Percentiles rank a stretch among this genome's conserved stretches.
phyloP scores from a whole-genome alignment of 1,140 invertebrate genomes.

The Belonocnema kinseyi region DNA sequence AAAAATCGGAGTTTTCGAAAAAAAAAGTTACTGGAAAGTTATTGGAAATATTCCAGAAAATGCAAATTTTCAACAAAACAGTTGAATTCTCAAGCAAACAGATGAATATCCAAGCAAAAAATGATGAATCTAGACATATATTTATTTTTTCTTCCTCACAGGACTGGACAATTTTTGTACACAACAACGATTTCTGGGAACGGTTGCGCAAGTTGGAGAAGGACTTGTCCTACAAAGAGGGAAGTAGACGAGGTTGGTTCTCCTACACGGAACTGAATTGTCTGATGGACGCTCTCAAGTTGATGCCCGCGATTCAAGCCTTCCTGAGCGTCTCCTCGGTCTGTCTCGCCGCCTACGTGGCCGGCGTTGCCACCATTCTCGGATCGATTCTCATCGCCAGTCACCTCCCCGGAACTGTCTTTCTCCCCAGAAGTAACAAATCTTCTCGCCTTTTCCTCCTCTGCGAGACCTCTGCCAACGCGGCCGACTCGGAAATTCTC shows the following conservation, averaged over 20 bases:
- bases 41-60: no score
- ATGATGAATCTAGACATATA: no score
- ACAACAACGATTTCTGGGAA: slow-evolving; percentile 82
- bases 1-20: no score
- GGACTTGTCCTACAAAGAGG: slow-evolving; percentile 83
- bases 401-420: slow-evolving; percentile 75
- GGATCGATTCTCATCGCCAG: slow-evolving; percentile 82
- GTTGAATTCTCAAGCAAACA: no score
- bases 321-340: slow-evolving; percentile 80
- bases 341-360: slow-evolving; percentile 83
- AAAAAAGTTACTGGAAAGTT: no score
- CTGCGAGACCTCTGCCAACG: slow-evolving; percentile 1
- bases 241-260: slow-evolving; percentile 86
- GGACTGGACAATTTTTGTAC: slow-evolving; percentile 90
- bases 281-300: slow-evolving; percentile 77
- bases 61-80: no score
- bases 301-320: slow-evolving; percentile 75
- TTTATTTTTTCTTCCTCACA: no score
- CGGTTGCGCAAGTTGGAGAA: slow-evolving; percentile 82
- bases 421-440: slow-evolving; percentile 38
- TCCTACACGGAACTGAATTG: slow-evolving; percentile 88
- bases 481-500: slow-evolving; percentile 18
- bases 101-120: no score
- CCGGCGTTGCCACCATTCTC: slow-evolving; percentile 82
- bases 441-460: slow-evolving; percentile 7